Conservation (phyloP, 2,113 vertebrate species). For the Epinephelus cyanopodus region DNA sequence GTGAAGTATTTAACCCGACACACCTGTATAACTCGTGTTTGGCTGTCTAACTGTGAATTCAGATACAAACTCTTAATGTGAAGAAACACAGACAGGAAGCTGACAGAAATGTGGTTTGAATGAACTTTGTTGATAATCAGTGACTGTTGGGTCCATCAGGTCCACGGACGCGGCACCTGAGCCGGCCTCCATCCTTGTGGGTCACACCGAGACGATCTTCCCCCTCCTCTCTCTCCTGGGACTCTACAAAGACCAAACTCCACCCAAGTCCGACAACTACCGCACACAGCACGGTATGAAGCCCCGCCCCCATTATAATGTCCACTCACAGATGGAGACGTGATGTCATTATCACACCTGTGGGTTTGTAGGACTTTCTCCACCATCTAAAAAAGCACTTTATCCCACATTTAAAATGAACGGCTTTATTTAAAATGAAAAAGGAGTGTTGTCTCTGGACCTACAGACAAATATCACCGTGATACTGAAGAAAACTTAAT, state of each 20-base stretch:
- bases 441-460: too few species aligned
- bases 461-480: too few species aligned
- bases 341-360: not conserved
- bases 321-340: not conserved
- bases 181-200: slow-evolving; percentile 90
- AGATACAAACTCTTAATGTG: too few species aligned
- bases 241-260: slow-evolving; percentile 90
- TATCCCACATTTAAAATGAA: too few species aligned
- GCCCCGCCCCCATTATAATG: not conserved
- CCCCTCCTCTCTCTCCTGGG: slow-evolving; percentile 94
- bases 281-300: slow-evolving; percentile 74
- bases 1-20: too few species aligned
- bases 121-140: not conserved
- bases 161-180: slow-evolving; percentile 86
- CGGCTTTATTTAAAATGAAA: too few species aligned
- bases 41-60: too few species aligned
- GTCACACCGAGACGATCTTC: slow-evolving; percentile 95
- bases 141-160: slow-evolving; percentile 71
- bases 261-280: slow-evolving; percentile 89
- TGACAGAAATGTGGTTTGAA: not conserved
- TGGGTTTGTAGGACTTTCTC: too few species aligned
- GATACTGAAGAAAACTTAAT: too few species aligned
- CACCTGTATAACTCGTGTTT: too few species aligned
- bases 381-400: too few species aligned
- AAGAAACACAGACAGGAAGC: not conserved